phyloP scores from a whole-genome alignment of 2,888 invertebrate genomes.

The Serripes groenlandicus region DNA sequence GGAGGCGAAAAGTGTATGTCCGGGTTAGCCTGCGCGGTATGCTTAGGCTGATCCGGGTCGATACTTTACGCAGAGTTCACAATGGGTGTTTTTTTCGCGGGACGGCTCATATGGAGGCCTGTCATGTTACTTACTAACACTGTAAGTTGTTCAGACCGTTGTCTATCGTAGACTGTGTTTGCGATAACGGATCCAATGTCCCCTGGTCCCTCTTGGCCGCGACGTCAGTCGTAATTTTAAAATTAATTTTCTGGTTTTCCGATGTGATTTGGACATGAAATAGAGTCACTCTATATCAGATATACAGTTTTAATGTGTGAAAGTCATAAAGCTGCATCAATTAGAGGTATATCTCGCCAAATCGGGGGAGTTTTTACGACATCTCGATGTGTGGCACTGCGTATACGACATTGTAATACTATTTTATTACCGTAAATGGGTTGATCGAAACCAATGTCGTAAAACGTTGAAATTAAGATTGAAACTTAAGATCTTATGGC shows the following conservation, averaged over 20 bases:
- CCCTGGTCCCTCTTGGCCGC: no score
- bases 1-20: no score
- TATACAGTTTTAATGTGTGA: constrained; percentile 24
- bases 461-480: constrained; percentile 19
- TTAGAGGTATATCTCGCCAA: constrained; percentile 21
- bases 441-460: constrained; percentile 22
- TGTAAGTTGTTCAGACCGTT: no score
- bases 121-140: no score
- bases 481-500: constrained; percentile 22
- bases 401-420: constrained; percentile 25
- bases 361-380: constrained; percentile 17
- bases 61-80: no score
- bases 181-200: no score
- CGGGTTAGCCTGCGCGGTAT: no score
- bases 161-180: no score
- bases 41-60: no score
- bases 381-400: constrained; percentile 21
- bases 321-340: constrained; percentile 21
- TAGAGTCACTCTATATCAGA: constrained; percentile 17
- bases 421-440: constrained; percentile 22
- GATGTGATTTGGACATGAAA: constrained; percentile 9
- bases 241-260: constrained; percentile 11
- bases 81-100: no score
- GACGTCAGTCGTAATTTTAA: no score
- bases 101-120: no score